A percentile compares a stretch with the other conserved stretches of the same genome.
Conservation (phyloP, 2,888 invertebrate genomes). For the Zeuzera pyrina region DNA sequence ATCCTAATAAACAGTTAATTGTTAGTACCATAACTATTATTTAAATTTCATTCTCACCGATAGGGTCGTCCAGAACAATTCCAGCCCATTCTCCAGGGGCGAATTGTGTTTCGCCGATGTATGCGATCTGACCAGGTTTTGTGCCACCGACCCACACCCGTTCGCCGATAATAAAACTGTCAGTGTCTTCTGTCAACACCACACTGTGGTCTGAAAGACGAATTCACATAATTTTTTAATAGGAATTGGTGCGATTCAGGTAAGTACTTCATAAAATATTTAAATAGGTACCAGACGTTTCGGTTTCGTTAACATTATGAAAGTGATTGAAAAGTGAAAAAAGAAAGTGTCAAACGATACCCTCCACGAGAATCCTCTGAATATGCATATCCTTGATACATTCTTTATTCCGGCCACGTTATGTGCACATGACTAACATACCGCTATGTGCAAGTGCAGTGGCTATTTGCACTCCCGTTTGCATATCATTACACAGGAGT, state of each 20-base stretch:
- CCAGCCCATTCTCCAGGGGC: constrained; percentile 99
- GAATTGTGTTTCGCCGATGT: constrained; percentile 96
- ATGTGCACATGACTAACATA: constrained; percentile 48
- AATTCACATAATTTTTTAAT: background rate
- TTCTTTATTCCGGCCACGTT: constrained; percentile 41
- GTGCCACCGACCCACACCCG: constrained; percentile 94
- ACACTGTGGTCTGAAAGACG: constrained; percentile 83
- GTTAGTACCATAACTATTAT: background rate
- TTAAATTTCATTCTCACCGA: constrained; percentile 75
- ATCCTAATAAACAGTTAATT: too few relatives aligned
- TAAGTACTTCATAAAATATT: too few relatives aligned
- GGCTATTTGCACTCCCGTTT: constrained; percentile 49
- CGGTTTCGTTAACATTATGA: too few relatives aligned
- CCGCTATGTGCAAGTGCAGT: constrained; percentile 57
- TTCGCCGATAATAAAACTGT: constrained; percentile 96
- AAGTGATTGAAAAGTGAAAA: background rate
- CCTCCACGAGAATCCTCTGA: constrained; percentile 20
- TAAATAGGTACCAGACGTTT: too few relatives aligned
- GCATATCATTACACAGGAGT: constrained; percentile 44
- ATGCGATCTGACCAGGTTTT: constrained; percentile 94
- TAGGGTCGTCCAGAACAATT: constrained; percentile 94
- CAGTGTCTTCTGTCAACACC: constrained; percentile 89
- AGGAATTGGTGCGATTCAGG: too few relatives aligned
- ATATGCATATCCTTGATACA: constrained; percentile 38
- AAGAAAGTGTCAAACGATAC: background rate